Conservation (phyloP, 1,140 invertebrate species). For the Pseudomyrmex flavicornis region DNA sequence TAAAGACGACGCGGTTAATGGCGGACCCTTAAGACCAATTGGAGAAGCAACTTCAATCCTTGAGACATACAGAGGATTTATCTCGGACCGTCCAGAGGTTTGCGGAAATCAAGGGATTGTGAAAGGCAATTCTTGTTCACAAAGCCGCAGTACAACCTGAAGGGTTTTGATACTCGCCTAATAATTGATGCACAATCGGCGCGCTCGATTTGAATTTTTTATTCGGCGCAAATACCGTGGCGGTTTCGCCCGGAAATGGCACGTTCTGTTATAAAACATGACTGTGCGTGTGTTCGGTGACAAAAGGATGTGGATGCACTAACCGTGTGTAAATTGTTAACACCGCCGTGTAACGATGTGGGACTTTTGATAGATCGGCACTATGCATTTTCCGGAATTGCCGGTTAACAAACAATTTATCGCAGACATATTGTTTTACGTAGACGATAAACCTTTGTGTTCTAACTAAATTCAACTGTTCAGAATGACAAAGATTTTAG, state of each 20-base stretch:
- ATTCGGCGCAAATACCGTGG: conserved; percentile 10
- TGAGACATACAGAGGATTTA: conserved; percentile 35
- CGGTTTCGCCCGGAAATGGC: conserved; percentile 47
- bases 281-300: conserved; percentile 14
- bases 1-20: conserved; percentile 59
- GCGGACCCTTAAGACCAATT: conserved; percentile 60
- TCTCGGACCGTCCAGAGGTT: not conserved
- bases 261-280: conserved; percentile 34
- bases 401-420: conserved; percentile 59
- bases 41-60: conserved; percentile 52
- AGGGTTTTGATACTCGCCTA: not conserved
- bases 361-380: conserved; percentile 59
- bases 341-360: conserved; percentile 52
- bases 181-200: conserved; percentile 48
- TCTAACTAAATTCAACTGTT: conserved; percentile 41
- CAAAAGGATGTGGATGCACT: conserved; percentile 55
- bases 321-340: conserved; percentile 62
- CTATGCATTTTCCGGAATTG: conserved; percentile 55
- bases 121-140: conserved; percentile 18
- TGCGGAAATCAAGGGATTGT: conserved; percentile 7
- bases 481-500: conserved; percentile 13
- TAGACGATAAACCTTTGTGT: conserved; percentile 45
- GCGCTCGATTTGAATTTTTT: conserved; percentile 44
- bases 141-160: not conserved
- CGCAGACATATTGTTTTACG: conserved; percentile 47